A percentile compares a stretch with the other conserved stretches of the same genome.
Evolutionary conservation across 2,888 invertebrate genomes (phyloP).

Genomic region (Volucella inflata): DNA sequence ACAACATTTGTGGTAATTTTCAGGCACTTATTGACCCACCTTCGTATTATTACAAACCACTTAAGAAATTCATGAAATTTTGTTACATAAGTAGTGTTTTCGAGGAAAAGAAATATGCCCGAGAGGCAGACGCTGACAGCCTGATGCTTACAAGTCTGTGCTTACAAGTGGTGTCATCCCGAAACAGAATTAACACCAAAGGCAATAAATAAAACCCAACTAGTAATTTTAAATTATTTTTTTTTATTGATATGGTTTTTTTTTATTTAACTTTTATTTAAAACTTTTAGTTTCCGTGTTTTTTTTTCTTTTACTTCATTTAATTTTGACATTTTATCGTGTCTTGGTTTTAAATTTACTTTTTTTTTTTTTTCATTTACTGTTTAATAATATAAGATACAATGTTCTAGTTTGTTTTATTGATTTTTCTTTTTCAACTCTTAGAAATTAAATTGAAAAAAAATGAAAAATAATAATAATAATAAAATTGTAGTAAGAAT

Average conservation of each 20-base stretch:
- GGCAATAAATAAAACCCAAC: slow-evolving; percentile 5
- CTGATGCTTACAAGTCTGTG: too few species aligned
- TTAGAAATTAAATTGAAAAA: slow-evolving; percentile 63
- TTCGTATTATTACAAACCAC: too few species aligned
- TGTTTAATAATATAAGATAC: slow-evolving; percentile 50
- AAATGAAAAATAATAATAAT: background rate
- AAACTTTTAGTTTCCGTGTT: slow-evolving; percentile 60
- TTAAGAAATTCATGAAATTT: too few species aligned
- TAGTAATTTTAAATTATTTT: slow-evolving; percentile 52
- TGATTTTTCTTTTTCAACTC: slow-evolving; percentile 53
- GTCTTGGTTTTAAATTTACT: slow-evolving; percentile 47
- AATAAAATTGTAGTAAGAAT: slow-evolving; percentile 62
- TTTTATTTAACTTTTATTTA: slow-evolving; percentile 71
- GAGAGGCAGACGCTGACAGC: too few species aligned
- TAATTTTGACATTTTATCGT: slow-evolving; percentile 57
- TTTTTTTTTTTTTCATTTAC: too few species aligned
- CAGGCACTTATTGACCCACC: too few species aligned
- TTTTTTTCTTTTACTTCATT: slow-evolving; percentile 51
- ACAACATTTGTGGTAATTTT: too few species aligned
- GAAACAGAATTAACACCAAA: background rate
- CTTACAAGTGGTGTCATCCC: too few species aligned
- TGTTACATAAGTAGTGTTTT: too few species aligned
- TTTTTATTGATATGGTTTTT: slow-evolving; percentile 75
- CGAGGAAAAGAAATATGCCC: too few species aligned
- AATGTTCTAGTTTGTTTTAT: slow-evolving; percentile 60